Evolutionary conservation across 2,888 invertebrate species (phyloP), one percentile per base, ranked within the genome.

Genomic region (Melanostoma scalare): DNA sequence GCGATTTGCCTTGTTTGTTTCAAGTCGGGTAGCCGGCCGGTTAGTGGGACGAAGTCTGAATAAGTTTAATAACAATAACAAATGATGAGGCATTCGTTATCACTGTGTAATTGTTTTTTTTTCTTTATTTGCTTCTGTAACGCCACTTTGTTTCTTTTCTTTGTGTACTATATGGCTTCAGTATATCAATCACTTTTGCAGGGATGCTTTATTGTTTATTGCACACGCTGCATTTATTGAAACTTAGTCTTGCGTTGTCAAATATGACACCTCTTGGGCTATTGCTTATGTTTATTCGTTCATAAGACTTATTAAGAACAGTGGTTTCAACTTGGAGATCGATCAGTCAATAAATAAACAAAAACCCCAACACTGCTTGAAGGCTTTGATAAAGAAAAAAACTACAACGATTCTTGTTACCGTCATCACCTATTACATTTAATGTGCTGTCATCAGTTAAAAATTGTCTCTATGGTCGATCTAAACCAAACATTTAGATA

Each of bases 21-120:
- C 10, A 58, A 75, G 46, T 63, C 38, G 50, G 50, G 68, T 74
- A 69, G 68, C 79, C 74, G 74, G 79, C 69, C 63, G 68, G 68
- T 80, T 63, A 63, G 56, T 58, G 36, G 79, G 56, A 56, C 79
- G 74, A 80, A 80, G 74, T 69, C 74, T 69, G 36, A 38, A 30
- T 73, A 30, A 38, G 38, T 31, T 38, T 2, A 55, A n/a, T 6
- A 63, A 46, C 35, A 60, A 36, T 53, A 61, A 44, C 33, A 74
- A 56, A 48, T 33, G 44, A 36, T 20, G 35, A 36, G 9, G n/a
- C 31, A 52, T 44, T 48, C 38, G 71, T 71, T 77, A 77, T 77
- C 63, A 52, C 48, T 20, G 6, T 40, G 42, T 31, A 40, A 61
- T 61, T 40, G 46, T 53, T 38, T 33, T 6, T 52, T 30, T 46